phyloP scores from a whole-genome alignment of 2,113 vertebrate species.

The Todiramphus chloris region DNA sequence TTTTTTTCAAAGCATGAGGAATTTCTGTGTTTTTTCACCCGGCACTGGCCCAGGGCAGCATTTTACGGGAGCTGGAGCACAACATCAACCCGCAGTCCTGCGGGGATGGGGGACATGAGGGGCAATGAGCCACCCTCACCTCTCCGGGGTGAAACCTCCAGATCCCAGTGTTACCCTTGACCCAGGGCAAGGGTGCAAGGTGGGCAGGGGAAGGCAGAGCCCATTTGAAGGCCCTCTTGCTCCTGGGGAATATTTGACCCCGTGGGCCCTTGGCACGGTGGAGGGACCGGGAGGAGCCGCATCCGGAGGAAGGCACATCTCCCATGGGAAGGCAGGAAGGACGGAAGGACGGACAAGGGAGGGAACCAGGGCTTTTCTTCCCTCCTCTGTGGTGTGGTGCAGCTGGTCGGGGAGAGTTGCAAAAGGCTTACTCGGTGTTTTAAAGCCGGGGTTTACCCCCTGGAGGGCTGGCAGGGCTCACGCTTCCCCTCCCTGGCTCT shows the following conservation, averaged over 20 bases:
- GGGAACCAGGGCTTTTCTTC: conserved; percentile 10
- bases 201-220: background rate
- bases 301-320: conserved; percentile 61
- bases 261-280: background rate
- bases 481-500: background rate
- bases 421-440: background rate
- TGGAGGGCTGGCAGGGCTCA: background rate
- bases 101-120: rapidly evolving
- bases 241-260: background rate
- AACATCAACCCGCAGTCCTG: background rate
- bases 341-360: conserved; percentile 53
- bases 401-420: background rate
- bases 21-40: background rate
- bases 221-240: background rate
- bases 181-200: background rate
- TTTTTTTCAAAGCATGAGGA: conserved; percentile 27
- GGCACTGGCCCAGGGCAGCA: background rate
- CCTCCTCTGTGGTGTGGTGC: background rate
- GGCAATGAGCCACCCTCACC: background rate
- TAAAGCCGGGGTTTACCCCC: background rate
- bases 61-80: background rate
- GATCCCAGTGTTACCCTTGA: rapidly evolving
- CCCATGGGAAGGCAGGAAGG: conserved; percentile 56
- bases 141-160: rapidly evolving
- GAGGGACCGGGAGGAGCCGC: conserved; percentile 4